Evolutionary conservation across 2,113 vertebrate species (phyloP).

Genomic region (Engystomops pustulosus): DNA sequence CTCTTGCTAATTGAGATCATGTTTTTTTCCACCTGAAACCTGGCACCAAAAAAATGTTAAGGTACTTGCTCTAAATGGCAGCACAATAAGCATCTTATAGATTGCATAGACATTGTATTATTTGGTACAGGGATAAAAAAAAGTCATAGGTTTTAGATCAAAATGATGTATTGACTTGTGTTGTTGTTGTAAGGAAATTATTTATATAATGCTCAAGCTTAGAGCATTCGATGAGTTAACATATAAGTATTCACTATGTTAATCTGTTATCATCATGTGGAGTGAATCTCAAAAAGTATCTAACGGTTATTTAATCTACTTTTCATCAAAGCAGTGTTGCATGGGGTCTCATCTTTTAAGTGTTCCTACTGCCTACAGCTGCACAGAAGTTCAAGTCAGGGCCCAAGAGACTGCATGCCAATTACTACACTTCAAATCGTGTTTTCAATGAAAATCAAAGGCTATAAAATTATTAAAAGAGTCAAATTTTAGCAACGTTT

Average conservation of each 20-base stretch:
- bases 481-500: not conserved
- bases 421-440: slow-evolving; percentile 47
- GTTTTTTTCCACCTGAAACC: too few species aligned
- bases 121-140: not conserved
- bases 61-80: too few species aligned
- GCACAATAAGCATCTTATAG: too few species aligned
- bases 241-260: slow-evolving; percentile 35
- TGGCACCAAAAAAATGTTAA: too few species aligned
- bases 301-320: slow-evolving; percentile 57
- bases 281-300: slow-evolving; percentile 36
- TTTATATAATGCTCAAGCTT: slow-evolving; percentile 13
- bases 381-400: slow-evolving; percentile 33
- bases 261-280: slow-evolving; percentile 14
- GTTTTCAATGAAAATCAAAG: slow-evolving; percentile 53
- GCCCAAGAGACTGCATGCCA: slow-evolving; percentile 30
- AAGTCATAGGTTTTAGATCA: not conserved
- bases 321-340: slow-evolving; percentile 47
- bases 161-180: not conserved
- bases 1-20: too few species aligned
- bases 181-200: not conserved
- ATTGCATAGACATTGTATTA: too few species aligned
- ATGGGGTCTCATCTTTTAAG: slow-evolving; percentile 53
- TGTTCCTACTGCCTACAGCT: slow-evolving; percentile 53
- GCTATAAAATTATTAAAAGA: slow-evolving; percentile 34
- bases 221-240: slow-evolving; percentile 7